Evolutionary conservation across 1,140 invertebrate species (phyloP), one percentile per base, ranked within the genome.

Genomic region (Melanaphis sacchari): DNA sequence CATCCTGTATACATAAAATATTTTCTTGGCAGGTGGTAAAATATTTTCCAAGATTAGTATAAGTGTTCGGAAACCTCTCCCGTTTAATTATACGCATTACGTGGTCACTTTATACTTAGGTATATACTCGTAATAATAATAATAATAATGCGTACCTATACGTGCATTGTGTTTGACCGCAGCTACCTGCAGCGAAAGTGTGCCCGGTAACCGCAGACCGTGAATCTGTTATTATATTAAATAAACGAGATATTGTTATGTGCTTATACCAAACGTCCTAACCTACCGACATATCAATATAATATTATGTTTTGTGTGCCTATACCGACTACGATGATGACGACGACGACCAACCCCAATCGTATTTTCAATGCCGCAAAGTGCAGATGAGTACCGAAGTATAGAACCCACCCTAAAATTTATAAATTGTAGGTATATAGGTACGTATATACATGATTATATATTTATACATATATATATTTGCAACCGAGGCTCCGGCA

Each of bases 11-110:
- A 76, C n/a, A 36, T n/a, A n/a, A 18, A n/a, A 76, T 76, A 18
- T n/a, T n/a, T 76, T 18, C 59, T 87, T n/a, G 85, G 43, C 85
- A 87, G 85, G 85, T 87, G 85, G 43, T 87, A 46, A n/a, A 87
- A 87, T 18, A n/a, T 43, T n/a, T 87, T 49, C 84, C 41, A 36
- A 87, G 85, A 87, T 87, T 22, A 36, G 85, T 87, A n/a, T 46
- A 87, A 87, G 31, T 87, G 85, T 87, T 46, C 43, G 31, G 1
- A 49, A 87, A 87, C 85, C 85, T 87, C 85, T 87, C 85, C 85
- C 43, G 31, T 85, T 85, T 85, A 85, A 85, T 85, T 85, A 85
- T 85, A 85, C 38, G 41, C 84, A 85, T 85, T 85, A 85, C 40
- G 84, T 38, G 38, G 38, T 84, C 40, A 84, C 40, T 8, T 84